Percentiles rank a stretch among this genome's conserved stretches.
Conservation (phyloP, 2,888 invertebrate species). For the Spilarctia lutea region DNA sequence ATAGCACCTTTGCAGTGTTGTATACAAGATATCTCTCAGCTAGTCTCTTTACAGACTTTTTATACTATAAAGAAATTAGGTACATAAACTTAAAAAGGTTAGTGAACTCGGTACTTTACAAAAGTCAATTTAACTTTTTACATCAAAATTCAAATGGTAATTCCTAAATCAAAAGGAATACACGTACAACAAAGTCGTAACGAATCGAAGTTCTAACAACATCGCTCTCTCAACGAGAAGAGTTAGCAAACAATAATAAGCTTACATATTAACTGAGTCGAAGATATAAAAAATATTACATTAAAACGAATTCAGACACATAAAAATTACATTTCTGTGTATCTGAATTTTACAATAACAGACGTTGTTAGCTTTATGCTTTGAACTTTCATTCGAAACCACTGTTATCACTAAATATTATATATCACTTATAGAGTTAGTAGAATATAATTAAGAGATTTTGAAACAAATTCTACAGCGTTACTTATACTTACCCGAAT, state of each 20-base stretch:
- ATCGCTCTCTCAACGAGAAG: background rate
- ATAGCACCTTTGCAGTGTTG: background rate
- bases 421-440: background rate
- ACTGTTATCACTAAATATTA: background rate
- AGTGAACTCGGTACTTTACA: background rate
- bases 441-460: background rate
- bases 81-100: background rate
- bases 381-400: background rate
- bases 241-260: constrained; percentile 32
- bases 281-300: constrained; percentile 30
- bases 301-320: constrained; percentile 26
- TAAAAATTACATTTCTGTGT: constrained; percentile 4
- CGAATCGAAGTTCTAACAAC: constrained; percentile 22
- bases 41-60: background rate
- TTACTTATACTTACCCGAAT: too few species aligned
- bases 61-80: background rate
- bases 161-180: constrained; percentile 12
- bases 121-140: constrained; percentile 16
- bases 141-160: constrained; percentile 11
- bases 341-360: too few species aligned
- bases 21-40: background rate
- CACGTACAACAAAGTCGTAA: constrained; percentile 11
- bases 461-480: background rate
- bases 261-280: constrained; percentile 16
- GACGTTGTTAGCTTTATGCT: constrained; percentile 4